Evolutionary conservation across 2,797 vertebrate species (phyloP).

Genomic region (Agapornis canus): DNA sequence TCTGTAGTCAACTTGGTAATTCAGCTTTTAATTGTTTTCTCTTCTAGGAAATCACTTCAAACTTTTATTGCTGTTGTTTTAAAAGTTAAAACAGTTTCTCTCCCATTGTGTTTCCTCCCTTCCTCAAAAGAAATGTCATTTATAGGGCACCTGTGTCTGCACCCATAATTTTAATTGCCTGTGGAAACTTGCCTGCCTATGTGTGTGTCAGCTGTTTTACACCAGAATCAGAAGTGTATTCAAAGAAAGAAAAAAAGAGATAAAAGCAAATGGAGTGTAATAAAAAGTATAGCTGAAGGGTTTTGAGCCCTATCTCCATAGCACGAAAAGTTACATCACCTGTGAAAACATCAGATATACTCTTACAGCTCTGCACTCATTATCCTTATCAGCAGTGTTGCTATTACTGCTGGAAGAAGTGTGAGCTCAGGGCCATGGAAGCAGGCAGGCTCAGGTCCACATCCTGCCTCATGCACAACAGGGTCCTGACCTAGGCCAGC

Average conservation of each 20-base stretch:
- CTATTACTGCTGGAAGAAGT: background rate
- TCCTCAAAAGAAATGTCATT: slow-evolving; percentile 30
- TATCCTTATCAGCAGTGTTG: slow-evolving; percentile 7
- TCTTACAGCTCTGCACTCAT: slow-evolving; percentile 20
- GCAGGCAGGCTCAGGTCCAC: background rate
- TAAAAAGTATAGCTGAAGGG: slow-evolving; percentile 57
- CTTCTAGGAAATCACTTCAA: background rate
- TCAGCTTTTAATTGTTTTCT: background rate
- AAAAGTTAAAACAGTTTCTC: background rate
- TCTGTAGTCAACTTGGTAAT: background rate
- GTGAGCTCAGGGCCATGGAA: slow-evolving; percentile 33
- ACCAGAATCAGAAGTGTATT: background rate
- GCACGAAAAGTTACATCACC: slow-evolving; percentile 53
- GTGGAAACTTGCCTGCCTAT: slow-evolving; percentile 18
- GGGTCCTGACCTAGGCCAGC: background rate
- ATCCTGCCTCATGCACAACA: background rate
- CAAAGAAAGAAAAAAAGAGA: background rate
- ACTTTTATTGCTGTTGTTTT: background rate
- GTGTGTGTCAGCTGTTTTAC: slow-evolving; percentile 10
- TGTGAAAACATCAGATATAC: slow-evolving; percentile 14
- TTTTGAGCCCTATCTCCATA: slow-evolving; percentile 4
- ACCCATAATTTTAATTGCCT: background rate
- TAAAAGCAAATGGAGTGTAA: slow-evolving; percentile 22
- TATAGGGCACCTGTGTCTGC: background rate
- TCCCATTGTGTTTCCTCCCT: background rate